A percentile compares a stretch with the other conserved stretches of the same genome.
These are phyloP conservation scores for Sinosuthora webbiana DNA, from an alignment of 2,113 vertebrate genomes.

Conservation along the genomic window DNA sequence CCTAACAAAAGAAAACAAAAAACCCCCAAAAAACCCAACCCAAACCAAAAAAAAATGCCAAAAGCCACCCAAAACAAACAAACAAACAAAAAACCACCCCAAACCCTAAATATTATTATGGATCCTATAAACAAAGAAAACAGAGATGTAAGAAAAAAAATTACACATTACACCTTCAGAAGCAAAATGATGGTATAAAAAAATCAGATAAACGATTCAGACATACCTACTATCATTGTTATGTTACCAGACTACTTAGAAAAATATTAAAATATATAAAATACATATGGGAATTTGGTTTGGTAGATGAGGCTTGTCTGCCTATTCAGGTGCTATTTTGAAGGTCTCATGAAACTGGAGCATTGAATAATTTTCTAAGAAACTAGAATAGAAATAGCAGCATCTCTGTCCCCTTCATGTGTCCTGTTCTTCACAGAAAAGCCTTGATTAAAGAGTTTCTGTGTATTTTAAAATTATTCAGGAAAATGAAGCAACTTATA, in stretches of 20 bases:
- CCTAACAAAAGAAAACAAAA: not conserved
- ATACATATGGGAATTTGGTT: not conserved
- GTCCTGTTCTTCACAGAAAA: not conserved
- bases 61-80: not conserved
- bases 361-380: not conserved
- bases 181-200: not conserved
- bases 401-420: not conserved
- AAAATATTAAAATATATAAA: not conserved
- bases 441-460: not conserved
- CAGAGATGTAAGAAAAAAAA: not conserved
- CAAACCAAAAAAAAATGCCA: no score
- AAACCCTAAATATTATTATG: not conserved
- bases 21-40: no score
- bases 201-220: not conserved
- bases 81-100: no score
- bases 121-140: not conserved
- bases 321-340: not conserved
- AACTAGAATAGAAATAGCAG: not conserved
- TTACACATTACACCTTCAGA: not conserved
- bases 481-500: not conserved
- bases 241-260: not conserved
- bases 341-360: not conserved
- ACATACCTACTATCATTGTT: not conserved
- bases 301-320: not conserved
- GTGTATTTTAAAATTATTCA: not conserved